A percentile compares a stretch with the other conserved stretches of the same genome.
Conservation (phyloP, 2,888 invertebrate genomes). For the Neria commutata region DNA sequence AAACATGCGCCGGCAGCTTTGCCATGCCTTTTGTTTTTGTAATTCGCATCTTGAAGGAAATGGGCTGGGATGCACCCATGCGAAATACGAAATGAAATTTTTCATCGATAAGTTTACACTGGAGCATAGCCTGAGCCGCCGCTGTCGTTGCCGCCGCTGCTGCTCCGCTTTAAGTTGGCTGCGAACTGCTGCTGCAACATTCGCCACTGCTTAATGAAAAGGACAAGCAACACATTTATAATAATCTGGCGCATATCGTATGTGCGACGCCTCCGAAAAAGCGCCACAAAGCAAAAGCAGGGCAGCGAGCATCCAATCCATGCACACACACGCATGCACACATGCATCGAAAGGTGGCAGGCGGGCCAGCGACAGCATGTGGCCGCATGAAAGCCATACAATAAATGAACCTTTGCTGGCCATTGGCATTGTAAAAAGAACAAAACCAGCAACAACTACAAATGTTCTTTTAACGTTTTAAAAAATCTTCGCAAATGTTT, state of each 20-base stretch:
- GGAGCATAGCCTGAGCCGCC: neutral
- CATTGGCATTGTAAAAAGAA: too few relatives aligned
- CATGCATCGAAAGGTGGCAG: too few relatives aligned
- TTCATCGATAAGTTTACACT: constrained; percentile 21
- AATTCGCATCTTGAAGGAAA: constrained; percentile 3
- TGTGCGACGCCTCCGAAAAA: constrained; percentile 40
- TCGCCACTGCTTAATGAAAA: constrained; percentile 31
- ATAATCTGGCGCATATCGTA: constrained; percentile 48
- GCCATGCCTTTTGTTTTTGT: neutral
- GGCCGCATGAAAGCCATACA: too few relatives aligned
- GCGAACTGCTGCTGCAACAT: neutral
- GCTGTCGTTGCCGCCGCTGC: neutral
- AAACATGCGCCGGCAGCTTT: constrained; percentile 9
- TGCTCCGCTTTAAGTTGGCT: too few relatives aligned
- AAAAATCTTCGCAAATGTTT: too few relatives aligned
- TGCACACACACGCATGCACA: too few relatives aligned
- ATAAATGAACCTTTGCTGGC: too few relatives aligned
- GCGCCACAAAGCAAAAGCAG: too few relatives aligned
- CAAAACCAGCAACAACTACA: neutral
- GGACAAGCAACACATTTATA: constrained; percentile 43
- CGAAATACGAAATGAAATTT: constrained; percentile 16
- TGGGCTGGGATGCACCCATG: constrained; percentile 9
- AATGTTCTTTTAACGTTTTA: too few relatives aligned
- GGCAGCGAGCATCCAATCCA: too few relatives aligned
- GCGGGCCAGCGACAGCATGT: too few relatives aligned